These are phyloP conservation scores for Tonatia bakeri DNA, from an alignment of 2,113 vertebrate genomes.

Conservation along the genomic window DNA sequence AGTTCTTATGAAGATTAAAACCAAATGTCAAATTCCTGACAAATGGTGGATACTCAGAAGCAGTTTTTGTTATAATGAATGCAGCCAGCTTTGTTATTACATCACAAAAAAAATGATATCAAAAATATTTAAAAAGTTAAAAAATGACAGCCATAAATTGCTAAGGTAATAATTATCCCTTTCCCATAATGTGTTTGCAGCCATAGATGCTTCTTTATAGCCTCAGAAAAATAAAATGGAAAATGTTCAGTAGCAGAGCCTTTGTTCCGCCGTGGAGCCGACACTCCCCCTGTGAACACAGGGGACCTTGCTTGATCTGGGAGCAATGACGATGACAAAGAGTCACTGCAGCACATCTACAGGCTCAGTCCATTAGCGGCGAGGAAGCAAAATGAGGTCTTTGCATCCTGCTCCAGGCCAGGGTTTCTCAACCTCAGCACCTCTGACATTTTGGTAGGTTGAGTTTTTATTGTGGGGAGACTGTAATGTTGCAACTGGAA, in stretches of 20 bases:
- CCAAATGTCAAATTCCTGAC: background rate
- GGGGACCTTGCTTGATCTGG: rapidly evolving
- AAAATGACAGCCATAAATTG: background rate
- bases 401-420: background rate
- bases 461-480: background rate
- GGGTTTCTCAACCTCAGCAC: background rate
- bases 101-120: background rate
- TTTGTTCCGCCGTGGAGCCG: background rate
- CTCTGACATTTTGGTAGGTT: background rate
- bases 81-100: background rate
- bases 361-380: background rate
- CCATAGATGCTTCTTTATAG: no score
- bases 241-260: background rate
- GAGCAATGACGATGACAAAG: background rate
- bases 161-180: background rate
- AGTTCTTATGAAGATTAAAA: background rate
- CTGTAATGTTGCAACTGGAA: no score
- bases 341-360: background rate
- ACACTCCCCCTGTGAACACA: background rate
- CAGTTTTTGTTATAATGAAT: background rate
- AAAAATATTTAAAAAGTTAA: background rate
- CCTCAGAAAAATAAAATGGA: background rate
- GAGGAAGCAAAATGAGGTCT: background rate
- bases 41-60: background rate
- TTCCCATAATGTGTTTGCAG: background rate